Percentiles rank a stretch among this genome's conserved stretches.
Evolutionary conservation across 2,888 invertebrate genomes (phyloP).

Genomic region (Ennomos fuscantarius): DNA sequence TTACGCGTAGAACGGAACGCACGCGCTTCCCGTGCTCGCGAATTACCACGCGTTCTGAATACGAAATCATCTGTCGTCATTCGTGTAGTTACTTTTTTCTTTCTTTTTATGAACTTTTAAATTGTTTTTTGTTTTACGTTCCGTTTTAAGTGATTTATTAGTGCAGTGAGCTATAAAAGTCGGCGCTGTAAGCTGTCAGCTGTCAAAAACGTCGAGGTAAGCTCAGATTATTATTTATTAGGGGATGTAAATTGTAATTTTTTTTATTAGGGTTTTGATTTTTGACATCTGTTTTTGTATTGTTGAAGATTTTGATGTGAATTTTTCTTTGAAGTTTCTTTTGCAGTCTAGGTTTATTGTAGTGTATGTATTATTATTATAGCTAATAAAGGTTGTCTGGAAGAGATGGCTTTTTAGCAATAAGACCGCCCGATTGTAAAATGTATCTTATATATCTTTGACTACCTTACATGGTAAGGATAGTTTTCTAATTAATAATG

Average conservation of each 20-base stretch:
- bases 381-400: too few relatives aligned
- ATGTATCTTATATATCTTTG: too few relatives aligned
- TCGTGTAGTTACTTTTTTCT: constrained; percentile 30
- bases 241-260: constrained; percentile 33
- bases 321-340: constrained; percentile 3
- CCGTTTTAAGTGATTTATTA: constrained; percentile 52
- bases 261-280: constrained; percentile 28
- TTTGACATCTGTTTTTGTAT: constrained; percentile 25
- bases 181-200: constrained; percentile 64
- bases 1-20: constrained; percentile 47
- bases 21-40: constrained; percentile 52
- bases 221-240: constrained; percentile 39
- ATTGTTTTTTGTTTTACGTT: constrained; percentile 28
- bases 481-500: too few relatives aligned
- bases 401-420: too few relatives aligned
- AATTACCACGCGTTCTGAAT: constrained; percentile 51
- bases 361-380: too few relatives aligned
- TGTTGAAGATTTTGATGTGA: neutral
- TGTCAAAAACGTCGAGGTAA: constrained; percentile 76
- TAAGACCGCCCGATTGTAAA: too few relatives aligned
- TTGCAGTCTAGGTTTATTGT: neutral
- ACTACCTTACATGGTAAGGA: too few relatives aligned
- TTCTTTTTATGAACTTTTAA: constrained; percentile 30
- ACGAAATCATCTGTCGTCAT: constrained; percentile 31
- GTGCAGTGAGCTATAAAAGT: constrained; percentile 55